Evolutionary conservation across 2,113 vertebrate species (phyloP).

Genomic region (Dolichallabes microphthalmus): DNA sequence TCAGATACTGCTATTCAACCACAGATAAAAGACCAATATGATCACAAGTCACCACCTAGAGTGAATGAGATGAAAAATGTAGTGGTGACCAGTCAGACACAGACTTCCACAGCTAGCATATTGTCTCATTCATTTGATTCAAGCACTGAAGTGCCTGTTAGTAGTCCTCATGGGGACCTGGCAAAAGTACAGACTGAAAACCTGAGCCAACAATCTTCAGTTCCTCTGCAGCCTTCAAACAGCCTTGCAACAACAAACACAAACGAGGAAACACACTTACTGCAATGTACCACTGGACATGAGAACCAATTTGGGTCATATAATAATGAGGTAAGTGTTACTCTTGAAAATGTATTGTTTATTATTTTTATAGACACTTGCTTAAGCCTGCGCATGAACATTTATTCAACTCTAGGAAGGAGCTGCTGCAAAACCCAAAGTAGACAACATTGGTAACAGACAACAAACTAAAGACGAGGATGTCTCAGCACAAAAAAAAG

Average conservation of each 20-base stretch:
- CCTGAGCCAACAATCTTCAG: constrained; percentile 3
- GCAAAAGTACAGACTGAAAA: neutral
- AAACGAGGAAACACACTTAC: neutral
- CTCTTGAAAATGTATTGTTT: neutral
- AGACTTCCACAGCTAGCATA: neutral
- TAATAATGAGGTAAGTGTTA: constrained; percentile 13
- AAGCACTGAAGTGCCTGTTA: neutral
- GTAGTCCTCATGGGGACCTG: neutral
- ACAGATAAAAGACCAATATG: neutral
- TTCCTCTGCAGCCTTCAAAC: neutral
- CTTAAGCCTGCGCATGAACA: neutral
- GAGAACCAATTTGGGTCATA: constrained; percentile 34
- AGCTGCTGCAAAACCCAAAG: neutral
- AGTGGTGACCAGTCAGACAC: neutral
- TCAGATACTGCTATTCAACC: neutral
- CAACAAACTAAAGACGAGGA: constrained; percentile 7
- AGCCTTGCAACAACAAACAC: neutral
- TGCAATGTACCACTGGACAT: neutral
- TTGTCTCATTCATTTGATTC: neutral
- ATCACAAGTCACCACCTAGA: neutral
- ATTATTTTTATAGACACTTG: neutral
- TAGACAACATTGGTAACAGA: neutral
- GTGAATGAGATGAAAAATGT: neutral
- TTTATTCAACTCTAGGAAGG: neutral
- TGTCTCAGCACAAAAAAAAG: neutral